Percentiles rank a stretch among this genome's conserved stretches.
Evolutionary conservation across 30 jellyfish, hydroid and myxozoan genomes (phyloP).

Genomic region (Turritopsis rubra): DNA sequence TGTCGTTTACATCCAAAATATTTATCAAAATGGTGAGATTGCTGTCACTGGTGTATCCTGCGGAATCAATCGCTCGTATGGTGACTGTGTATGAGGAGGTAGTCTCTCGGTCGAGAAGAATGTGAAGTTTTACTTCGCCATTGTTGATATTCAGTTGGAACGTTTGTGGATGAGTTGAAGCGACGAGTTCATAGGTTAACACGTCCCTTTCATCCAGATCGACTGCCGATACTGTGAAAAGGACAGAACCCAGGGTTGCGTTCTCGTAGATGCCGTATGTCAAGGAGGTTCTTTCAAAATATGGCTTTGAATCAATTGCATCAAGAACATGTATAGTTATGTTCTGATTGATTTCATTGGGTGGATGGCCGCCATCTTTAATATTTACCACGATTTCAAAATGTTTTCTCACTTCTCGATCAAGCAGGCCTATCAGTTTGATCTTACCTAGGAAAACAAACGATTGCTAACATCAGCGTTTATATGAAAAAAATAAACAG

Average conservation of each 20-base stretch:
- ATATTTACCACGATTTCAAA: neutral
- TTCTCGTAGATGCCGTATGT: neutral
- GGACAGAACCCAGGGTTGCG: conserved; percentile 5
- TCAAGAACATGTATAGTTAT: conserved; percentile 12
- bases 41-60: neutral
- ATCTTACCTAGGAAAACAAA: neutral
- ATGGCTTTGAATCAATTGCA: conserved; percentile 12
- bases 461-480: neutral
- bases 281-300: neutral
- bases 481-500: neutral
- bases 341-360: neutral
- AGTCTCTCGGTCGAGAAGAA: conserved; percentile 19
- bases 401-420: conserved; percentile 15
- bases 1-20: conserved; percentile 27
- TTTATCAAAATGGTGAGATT: conserved; percentile 1
- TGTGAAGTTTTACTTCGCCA: neutral
- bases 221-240: conserved; percentile 5
- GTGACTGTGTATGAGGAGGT: neutral
- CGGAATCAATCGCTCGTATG: conserved; percentile 21
- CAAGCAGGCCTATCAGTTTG: neutral
- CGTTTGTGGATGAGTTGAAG: neutral
- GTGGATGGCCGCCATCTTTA: conserved; percentile 22
- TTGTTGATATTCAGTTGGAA: neutral
- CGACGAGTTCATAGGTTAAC: neutral
- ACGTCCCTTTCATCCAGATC: conserved; percentile 7